These are phyloP conservation scores for Linepithema humile DNA, from an alignment of 1,140 invertebrate genomes.

Conservation along the genomic window DNA sequence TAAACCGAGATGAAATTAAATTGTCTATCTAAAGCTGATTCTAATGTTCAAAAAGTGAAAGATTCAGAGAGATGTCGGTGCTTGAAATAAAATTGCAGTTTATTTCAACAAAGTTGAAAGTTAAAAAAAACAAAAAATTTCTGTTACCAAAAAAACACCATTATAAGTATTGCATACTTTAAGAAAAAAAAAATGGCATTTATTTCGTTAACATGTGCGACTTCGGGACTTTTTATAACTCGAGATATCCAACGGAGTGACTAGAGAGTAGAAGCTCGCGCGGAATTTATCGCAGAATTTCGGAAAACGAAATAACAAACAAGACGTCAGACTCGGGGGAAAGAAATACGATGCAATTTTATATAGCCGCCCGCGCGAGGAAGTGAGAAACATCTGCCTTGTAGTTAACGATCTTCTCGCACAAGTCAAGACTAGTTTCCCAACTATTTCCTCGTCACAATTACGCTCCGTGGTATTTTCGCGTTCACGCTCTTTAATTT, in stretches of 20 bases:
- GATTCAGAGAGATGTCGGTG: constrained; percentile 30
- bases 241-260: neutral
- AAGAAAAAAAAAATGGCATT: neutral
- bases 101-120: neutral
- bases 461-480: constrained; percentile 16
- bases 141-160: no score
- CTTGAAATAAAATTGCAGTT: neutral
- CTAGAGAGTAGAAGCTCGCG: neutral
- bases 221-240: neutral
- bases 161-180: neutral
- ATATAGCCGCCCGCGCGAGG: neutral
- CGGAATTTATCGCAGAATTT: constrained; percentile 27
- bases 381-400: constrained; percentile 32
- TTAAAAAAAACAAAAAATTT: no score
- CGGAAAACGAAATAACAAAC: constrained; percentile 46
- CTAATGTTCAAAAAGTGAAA: neutral
- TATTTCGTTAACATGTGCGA: neutral
- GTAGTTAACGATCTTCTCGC: constrained; percentile 47
- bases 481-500: constrained; percentile 33
- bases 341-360: constrained; percentile 36
- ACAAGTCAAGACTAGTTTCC: neutral
- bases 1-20: constrained; percentile 11
- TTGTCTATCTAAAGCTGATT: constrained; percentile 2
- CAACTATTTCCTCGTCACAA: constrained; percentile 35
- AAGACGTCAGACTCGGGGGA: neutral